Base-by-base conservation (phyloP, 2,888 invertebrate genomes). In the Salticus scenicus region DNA sequence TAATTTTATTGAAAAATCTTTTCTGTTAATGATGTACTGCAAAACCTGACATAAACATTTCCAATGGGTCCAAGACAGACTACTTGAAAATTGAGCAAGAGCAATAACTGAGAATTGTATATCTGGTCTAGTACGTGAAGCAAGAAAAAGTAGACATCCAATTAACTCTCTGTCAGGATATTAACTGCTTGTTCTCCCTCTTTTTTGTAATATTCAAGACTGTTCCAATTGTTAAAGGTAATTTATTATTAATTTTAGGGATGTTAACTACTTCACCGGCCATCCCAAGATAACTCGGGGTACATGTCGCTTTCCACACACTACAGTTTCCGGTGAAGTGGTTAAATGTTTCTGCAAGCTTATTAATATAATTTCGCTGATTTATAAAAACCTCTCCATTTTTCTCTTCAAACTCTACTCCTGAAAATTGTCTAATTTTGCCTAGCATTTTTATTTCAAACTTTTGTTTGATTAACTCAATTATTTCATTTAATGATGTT, bases 141-240 rank as follows among this genome's bases (percentile, higher is more conserved):
- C 71, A 0, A 71, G 27, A 42, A 42, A 71, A 1, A 71, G 12
- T 10, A 71, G 27, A 27, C 42, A 42, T 14, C 71, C 71, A 42
- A 71, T 41, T 7, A 71, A 41, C 33, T 33, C 17, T 17, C 20
- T 14, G 31, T 31, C 7, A 17, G 67, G 33, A 47, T 2, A 47
- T 17, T 17, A 2, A 14, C 10, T 14, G 10, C 42, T 47, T 47
- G 42, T 47, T 17, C 17, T 2, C 2, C 10, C 5, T 5, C 7
- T 14, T 47, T 2, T 10, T 14, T 47, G 17, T 47, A 10, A 47
- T 17, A 10, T 47, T 47, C 17, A 47, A 47, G 2, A 47, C 2
- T 17, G 17, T 10, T 17, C 42, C 42, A 2, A 10, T 1, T 47
- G 42, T 2, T 2, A 17, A 14, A 47, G 42, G 42, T 2, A 47